Evolutionary conservation across 2,888 invertebrate species (phyloP), one percentile per base, ranked within the genome.

Genomic region (Protonemura montana): DNA sequence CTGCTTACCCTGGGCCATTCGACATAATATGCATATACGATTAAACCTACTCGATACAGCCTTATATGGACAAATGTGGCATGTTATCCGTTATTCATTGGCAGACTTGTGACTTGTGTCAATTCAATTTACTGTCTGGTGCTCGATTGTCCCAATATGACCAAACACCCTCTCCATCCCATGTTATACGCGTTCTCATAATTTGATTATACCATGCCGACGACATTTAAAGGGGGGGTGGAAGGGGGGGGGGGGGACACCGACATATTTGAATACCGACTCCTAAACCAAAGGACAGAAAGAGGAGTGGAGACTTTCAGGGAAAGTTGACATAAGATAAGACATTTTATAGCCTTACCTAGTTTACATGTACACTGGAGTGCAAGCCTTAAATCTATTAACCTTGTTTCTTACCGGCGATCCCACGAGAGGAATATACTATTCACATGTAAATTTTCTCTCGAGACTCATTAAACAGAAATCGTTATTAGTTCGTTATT

Each of bases 1-100:
- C 10, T 35, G 27, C n/a, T 26, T 27, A 78, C 78, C 26, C 78
- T 78, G 78, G 78, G 78, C 28, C 78, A 27, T 10, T 21, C 78
- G 26, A 78, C 28, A 78, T 26, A 78, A 27, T 78, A 26, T 78
- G 78, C 28, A 26, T n/a, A n/a, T 59, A 13, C 13, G 59, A 59
- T 59, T 16, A 35, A 59, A 59, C 21, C 21, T 7, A 59, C 27
- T 78, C 6, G 78, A 26, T 78, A 2, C 27, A 41, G 10, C 82
- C 82, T 83, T 83, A 83, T 83, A 83, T 2, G 82, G 82, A 13
- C n/a, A 83, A 83, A 83, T 83, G 41, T n/a, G 82, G 35, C 29
- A 83, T 83, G 82, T 83, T 83, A 83, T 83, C 21, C 82, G 30
- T 41, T 41, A 42, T 83, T 42, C 82, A 27, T 83, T 42, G 27